Evolutionary conservation across 2,888 invertebrate species (phyloP), one percentile per base, ranked within the genome.

Genomic region (Machimus atricapillus): DNA sequence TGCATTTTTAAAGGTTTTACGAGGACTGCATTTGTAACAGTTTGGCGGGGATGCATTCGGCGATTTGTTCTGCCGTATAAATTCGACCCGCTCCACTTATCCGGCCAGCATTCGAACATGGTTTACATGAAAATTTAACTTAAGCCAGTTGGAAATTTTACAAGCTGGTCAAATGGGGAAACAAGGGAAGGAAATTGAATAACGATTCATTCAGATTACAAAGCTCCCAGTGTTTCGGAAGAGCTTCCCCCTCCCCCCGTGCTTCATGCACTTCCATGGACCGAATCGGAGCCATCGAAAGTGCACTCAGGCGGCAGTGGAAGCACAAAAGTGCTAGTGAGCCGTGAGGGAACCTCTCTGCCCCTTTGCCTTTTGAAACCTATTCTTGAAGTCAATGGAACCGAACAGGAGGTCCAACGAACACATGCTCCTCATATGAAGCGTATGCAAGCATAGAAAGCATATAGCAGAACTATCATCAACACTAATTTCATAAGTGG

Each of bases 171-270:
- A 83, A 58, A 58, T 83, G 27, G 82, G 19, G 66, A 40, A 66
- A 46, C 81, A 52, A 81, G 43, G 27, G 56, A 81, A 27, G 79
- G 46, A 83, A 58, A 83, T 66, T 83, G 82, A 83, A 66, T 83
- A 83, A 37, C 37, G 82, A 66, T 66, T 40, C 82, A 83, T 83
- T 83, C 66, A 66, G 66, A 83, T 66, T 83, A 83, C 82, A 83
- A 83, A 40, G 37, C 82, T 66, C 14, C 16, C 9, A 83, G 34
- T 58, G 56, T 12, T 37, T 37, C 6, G 6, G 37, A 58, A 82
- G 82, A 56, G 8, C 31, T 31, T 3, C 31, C 31, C 31, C 31
- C 31, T n/a, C n/a, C 40, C 58, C 58, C 58, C 19, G 27, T 82
- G 81, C n/a, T 52, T 27, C 66, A 66, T 8, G 9, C 34, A 56